phyloP scores from a whole-genome alignment of 2,888 invertebrate species.

The Torymus aiolomorphi region DNA sequence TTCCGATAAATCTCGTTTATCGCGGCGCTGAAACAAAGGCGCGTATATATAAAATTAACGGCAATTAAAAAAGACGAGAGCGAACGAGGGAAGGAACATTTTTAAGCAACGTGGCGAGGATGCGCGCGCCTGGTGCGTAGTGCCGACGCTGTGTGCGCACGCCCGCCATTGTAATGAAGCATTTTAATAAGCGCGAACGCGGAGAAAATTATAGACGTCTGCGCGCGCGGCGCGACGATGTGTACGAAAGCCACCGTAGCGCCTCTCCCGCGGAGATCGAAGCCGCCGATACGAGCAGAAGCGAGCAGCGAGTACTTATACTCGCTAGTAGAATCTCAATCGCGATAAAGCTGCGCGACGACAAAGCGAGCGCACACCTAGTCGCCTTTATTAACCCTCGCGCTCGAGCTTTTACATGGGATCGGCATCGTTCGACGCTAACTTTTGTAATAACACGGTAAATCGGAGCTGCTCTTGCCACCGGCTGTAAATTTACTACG shows the following conservation, averaged over 20 bases:
- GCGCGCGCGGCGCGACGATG: not conserved
- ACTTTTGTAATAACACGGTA: too few species aligned
- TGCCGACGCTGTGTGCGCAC: not conserved
- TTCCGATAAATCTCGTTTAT: slow-evolving; percentile 18
- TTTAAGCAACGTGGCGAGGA: too few species aligned
- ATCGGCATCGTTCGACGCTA: too few species aligned
- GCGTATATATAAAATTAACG: not conserved
- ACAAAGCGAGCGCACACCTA: not conserved
- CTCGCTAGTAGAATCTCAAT: slow-evolving; percentile 29
- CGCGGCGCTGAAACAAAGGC: slow-evolving; percentile 5
- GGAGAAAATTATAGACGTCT: slow-evolving; percentile 11
- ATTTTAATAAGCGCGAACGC: slow-evolving; percentile 39
- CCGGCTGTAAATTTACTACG: too few species aligned
- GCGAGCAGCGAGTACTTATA: slow-evolving; percentile 7
- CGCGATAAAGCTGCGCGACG: slow-evolving; percentile 25
- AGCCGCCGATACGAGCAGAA: slow-evolving; percentile 13
- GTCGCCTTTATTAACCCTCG: too few species aligned
- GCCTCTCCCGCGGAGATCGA: slow-evolving; percentile 19
- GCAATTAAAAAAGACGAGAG: slow-evolving; percentile 11
- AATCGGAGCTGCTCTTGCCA: too few species aligned
- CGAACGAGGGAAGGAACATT: not conserved
- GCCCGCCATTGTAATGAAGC: slow-evolving; percentile 26
- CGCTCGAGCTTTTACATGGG: too few species aligned
- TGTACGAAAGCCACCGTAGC: not conserved
- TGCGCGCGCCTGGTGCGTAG: too few species aligned